Evolutionary conservation across 2,888 invertebrate genomes (phyloP).

Genomic region (Atethmia centrago): DNA sequence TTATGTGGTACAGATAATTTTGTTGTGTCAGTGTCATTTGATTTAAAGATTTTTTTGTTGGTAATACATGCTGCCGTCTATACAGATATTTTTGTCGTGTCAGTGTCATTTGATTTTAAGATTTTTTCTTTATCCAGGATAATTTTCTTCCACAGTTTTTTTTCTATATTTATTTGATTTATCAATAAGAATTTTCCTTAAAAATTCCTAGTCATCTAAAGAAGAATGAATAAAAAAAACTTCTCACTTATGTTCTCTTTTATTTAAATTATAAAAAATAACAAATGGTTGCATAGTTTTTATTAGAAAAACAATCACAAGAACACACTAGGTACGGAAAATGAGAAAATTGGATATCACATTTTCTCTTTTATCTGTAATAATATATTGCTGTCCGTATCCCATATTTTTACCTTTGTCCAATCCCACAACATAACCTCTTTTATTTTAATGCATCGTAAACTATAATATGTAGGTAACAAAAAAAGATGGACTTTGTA

Average conservation of each 20-base stretch:
- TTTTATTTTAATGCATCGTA: slow-evolving; percentile 1
- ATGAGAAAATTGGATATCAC: background rate
- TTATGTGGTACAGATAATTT: too few species aligned
- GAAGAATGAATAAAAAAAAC: background rate
- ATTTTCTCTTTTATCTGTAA: background rate
- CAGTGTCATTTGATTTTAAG: too few species aligned
- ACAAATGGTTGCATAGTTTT: background rate
- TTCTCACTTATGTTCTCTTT: too few species aligned
- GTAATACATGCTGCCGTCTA: too few species aligned
- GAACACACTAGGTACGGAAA: background rate
- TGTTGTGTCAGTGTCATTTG: too few species aligned
- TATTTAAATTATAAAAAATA: background rate
- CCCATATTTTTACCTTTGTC: slow-evolving; percentile 1
- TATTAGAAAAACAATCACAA: background rate
- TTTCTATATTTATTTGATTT: too few species aligned
- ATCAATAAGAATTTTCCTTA: background rate
- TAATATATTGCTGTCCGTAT: slow-evolving; percentile 8
- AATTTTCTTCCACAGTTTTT: too few species aligned
- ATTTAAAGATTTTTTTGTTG: too few species aligned
- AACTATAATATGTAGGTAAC: background rate
- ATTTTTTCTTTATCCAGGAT: too few species aligned
- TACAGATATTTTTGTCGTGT: too few species aligned
- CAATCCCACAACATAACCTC: slow-evolving; percentile 1
- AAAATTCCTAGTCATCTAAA: background rate
- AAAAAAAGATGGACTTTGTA: background rate